Base-by-base conservation (phyloP, 2,888 invertebrate species). In the Brachypalpus laphriformis region DNA sequence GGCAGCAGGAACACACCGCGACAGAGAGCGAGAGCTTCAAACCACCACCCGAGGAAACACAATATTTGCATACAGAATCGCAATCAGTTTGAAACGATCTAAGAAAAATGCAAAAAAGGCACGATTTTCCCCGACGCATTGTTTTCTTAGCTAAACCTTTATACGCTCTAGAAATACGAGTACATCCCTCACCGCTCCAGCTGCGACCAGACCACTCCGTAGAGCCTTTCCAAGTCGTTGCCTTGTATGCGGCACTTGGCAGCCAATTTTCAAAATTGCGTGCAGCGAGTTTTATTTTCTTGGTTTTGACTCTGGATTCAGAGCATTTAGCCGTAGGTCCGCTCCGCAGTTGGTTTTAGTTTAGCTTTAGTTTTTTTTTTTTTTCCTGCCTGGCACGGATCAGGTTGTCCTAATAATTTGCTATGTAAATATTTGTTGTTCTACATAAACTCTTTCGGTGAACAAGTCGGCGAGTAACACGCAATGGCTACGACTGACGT, bases 371-470 rank as follows among this genome's bases (percentile, higher is more conserved):
- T 34, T 57, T 49, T 18, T 34, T 34, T 34, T 34, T 20, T 45
- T 20, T 37, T 42, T 31, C 45, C 31, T 61, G 45, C 54, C 47
- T 22, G 37, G 20, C 68, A 56, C 68, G 80, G 81, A 85, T 70
- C 85, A 81, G 81, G 75, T 81, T 81, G 47, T 76, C 74, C 83
- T 74, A 85, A 71, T 85, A 85, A 85, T 85, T 85, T 85, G 81
- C 85, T 85, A 85, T 85, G 85, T 85, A 85, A 85, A 85, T 85
- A 85, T 85, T 85, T 81, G 85, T 81, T 85, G 85, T 85, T 81
- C 85, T 85, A 85, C 85, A 71, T 85, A 85, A 85, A 85, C 75
- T 81, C 85, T 81, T 85, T 85, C 45, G 75, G 59, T 28, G 54
- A 81, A 85, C 81, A 85, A 85, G 81, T 76, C 61, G 81, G 51